These are phyloP conservation scores for Bufo bufo DNA, from an alignment of 2,113 vertebrate species.

Conservation along the genomic window DNA sequence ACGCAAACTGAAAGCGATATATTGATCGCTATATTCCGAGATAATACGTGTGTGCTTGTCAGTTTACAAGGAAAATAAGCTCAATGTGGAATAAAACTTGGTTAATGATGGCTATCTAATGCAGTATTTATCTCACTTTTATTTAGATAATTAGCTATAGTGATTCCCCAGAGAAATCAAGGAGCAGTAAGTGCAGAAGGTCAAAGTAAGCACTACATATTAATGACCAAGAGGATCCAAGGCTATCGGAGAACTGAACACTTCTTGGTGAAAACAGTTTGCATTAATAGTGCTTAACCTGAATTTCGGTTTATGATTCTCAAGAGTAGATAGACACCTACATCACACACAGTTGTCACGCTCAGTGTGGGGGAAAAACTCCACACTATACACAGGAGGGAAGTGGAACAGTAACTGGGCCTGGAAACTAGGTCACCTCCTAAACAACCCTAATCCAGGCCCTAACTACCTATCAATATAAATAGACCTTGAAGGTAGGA, in stretches of 20 bases:
- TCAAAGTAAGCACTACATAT: neutral
- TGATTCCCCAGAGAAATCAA: neutral
- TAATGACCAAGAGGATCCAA: neutral
- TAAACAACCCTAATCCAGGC: too few relatives aligned
- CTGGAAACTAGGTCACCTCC: too few relatives aligned
- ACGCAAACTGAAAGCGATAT: neutral
- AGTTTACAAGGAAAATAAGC: neutral
- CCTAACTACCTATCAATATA: too few relatives aligned
- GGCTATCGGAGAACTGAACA: neutral
- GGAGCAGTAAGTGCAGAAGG: neutral
- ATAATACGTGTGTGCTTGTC: neutral
- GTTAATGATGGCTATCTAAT: slow-evolving; percentile 1
- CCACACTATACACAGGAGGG: too few relatives aligned
- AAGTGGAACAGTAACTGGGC: too few relatives aligned
- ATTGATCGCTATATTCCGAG: neutral
- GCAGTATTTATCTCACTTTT: neutral
- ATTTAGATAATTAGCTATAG: neutral
- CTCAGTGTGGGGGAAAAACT: too few relatives aligned
- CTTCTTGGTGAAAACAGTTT: neutral
- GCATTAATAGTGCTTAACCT: neutral
- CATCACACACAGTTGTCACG: neutral
- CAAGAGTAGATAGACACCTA: neutral
- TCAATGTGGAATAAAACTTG: neutral
- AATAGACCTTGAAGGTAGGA: too few relatives aligned
- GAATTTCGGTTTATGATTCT: neutral